These are phyloP conservation scores for Parelbella ahira DNA, from an alignment of 2,888 invertebrate genomes.

Conservation along the genomic window DNA sequence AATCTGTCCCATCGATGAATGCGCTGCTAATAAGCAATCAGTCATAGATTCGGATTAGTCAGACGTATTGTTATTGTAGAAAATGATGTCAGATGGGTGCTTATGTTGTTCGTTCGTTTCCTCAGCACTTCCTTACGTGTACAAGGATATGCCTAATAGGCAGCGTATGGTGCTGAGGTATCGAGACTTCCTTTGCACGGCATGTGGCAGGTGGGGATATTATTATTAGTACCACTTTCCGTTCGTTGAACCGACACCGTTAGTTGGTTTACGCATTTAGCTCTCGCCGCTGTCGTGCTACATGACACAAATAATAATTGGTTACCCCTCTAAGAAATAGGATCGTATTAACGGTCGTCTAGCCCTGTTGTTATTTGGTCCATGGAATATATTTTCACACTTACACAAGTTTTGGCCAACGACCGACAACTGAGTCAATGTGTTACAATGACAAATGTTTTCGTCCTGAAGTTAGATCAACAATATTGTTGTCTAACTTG, in stretches of 20 bases:
- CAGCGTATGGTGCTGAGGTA: constrained; percentile 31
- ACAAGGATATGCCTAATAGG: constrained; percentile 47
- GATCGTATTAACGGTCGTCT: constrained; percentile 39
- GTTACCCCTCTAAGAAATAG: constrained; percentile 48
- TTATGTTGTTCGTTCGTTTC: constrained; percentile 28
- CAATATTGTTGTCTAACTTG: too few relatives aligned
- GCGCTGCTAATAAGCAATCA: constrained; percentile 21
- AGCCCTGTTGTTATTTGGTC: constrained; percentile 24
- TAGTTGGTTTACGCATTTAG: constrained; percentile 70
- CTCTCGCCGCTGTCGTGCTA: constrained; percentile 57
- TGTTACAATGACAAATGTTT: too few relatives aligned
- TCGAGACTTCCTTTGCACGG: constrained; percentile 47
- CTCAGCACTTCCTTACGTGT: constrained; percentile 31
- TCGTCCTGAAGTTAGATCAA: too few relatives aligned
- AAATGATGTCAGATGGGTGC: constrained; percentile 13
- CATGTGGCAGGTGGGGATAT: constrained; percentile 62
- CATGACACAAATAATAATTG: constrained; percentile 76
- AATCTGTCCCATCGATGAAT: constrained; percentile 22
- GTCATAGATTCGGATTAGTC: constrained; percentile 22
- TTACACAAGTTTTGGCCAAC: too few relatives aligned
- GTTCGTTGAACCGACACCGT: constrained; percentile 76
- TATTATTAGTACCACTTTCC: constrained; percentile 72
- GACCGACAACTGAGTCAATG: too few relatives aligned
- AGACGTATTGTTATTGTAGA: too few relatives aligned
- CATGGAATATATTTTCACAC: not conserved